Base-by-base conservation (phyloP, 2,113 vertebrate genomes). In the Microtus pennsylvanicus region DNA sequence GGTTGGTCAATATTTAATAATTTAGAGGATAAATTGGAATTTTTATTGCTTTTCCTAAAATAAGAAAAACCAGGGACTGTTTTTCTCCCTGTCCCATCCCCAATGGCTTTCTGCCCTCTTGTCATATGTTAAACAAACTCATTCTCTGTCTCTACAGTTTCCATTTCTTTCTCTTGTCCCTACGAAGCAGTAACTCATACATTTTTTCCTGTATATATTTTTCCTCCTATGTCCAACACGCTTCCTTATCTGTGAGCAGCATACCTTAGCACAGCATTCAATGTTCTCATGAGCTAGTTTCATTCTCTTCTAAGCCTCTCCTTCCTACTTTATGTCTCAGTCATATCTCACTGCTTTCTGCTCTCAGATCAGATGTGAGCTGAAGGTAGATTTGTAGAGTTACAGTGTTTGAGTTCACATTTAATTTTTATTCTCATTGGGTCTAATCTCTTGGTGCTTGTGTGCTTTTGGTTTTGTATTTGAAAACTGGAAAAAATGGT, bases 91-190 rank as follows among this genome's bases (percentile, higher is more conserved):
- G 0, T 4, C 30, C 65, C 65, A 8, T 0, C 3, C 1, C 0
- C 3, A 52, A 12, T 67, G 8, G 74, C 81, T 38, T 58, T n/a
- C 88, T 94, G 17, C 14, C 4, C 21, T 65, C 3, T 0, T 2
- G 0, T 42, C 2, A 1, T 3, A 22, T 14, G 3, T 3, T 13
- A 75, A 16, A n/a, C 7, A 1, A 38, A 45, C 9, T 24, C 11
- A 30, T 0, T 70, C 1, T 3, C 8, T 22, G 17, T 33, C 12
- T 6, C 55, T 11, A 3, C 17, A 70, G 38, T 55, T 26, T 4
- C 12, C 26, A n/a, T 7, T 8, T 9, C 11, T 45, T 28, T 19
- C 24, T 87, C 21, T 17, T 85, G 22, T 91, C 4, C 50, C 47
- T 3, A 1, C 28, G 58, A 3, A 12, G 1, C 28, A 30, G 5